Base-by-base conservation (phyloP, 1,140 invertebrate genomes). In the Helicorthomorpha holstii region DNA sequence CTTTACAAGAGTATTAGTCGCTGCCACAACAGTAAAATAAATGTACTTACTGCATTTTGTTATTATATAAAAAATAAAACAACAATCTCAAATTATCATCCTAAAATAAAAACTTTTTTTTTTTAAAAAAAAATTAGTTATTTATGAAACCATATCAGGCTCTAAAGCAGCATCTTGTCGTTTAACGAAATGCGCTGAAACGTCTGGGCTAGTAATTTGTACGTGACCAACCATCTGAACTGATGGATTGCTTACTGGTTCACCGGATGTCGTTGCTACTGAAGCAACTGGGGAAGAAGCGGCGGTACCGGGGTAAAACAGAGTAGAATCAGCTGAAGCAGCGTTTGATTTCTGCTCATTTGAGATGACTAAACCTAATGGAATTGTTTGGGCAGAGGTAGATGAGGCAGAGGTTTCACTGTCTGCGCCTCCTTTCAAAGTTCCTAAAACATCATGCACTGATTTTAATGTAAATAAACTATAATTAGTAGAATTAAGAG, bases 211-310 rank as follows among this genome's bases (percentile, higher is more conserved):
- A 7, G 44, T 22, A 12, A 25, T 25, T 12, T 25, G 19, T 12
- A 46, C 44, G 19, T 46, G 44, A 22, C 44, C 44, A 25, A 46
- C 44, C 44, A 46, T 22, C 44, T 46, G 44, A 25, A 46, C 19
- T 7, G 44, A 46, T 22, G 38, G 12, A 19, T 12, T 41, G 38
- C 38, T 41, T 12, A 4, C 44, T 46, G 44, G 44, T 34, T 7
- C 29, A 34, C 29, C 29, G 7, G n/a, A 7, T 16, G 29, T 16
- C 16, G 29, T 7, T 16, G 16, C 29, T 16, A 34, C 29, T 34
- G 7, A 16, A 34, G 29, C 29, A 7, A 34, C 29, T 34, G 7
- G n/a, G n/a, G n/a, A n/a, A n/a, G n/a, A n/a, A n/a, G n/a, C n/a
- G n/a, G n/a, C n/a, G n/a, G n/a, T n/a, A n/a, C n/a, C n/a, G n/a